Percentiles rank a stretch among this genome's conserved stretches.
phyloP scores from a whole-genome alignment of 2,797 vertebrate species.

The Propithecus deckenii region DNA sequence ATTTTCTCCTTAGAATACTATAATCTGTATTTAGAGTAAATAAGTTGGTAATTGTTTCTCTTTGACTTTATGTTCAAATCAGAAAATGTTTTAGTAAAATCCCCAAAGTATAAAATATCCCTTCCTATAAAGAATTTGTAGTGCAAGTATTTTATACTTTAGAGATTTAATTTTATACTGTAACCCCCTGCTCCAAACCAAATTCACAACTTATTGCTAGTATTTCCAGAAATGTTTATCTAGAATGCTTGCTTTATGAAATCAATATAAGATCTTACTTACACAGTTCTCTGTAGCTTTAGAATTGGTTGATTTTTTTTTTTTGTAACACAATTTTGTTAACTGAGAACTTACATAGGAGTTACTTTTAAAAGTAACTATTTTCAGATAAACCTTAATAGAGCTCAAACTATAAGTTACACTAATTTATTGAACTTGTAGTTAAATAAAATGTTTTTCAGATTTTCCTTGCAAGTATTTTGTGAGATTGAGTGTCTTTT shows the following conservation, averaged over 20 bases:
- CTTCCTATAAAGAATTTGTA: background rate
- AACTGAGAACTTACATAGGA: background rate
- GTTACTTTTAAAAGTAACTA: background rate
- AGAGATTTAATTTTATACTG: slow-evolving; percentile 29
- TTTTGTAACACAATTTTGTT: background rate
- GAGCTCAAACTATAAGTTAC: background rate
- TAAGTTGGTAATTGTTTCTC: background rate
- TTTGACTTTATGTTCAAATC: slow-evolving; percentile 29
- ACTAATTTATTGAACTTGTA: background rate
- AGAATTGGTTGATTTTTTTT: background rate
- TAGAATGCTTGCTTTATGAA: background rate
- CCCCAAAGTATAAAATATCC: background rate
- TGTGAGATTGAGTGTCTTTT: background rate
- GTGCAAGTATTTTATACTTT: background rate
- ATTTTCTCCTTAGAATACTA: background rate
- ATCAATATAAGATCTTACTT: background rate
- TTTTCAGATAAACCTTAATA: slow-evolving; percentile 16
- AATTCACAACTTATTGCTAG: background rate
- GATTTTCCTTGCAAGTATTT: background rate
- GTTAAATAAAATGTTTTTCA: background rate
- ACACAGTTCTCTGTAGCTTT: background rate
- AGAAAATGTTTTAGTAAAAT: slow-evolving; percentile 16
- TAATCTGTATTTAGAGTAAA: background rate
- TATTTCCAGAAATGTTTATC: background rate
- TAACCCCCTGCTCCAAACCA: background rate